Percentiles rank a stretch among this genome's conserved stretches.
These are phyloP conservation scores for Cyphomyrmex costatus DNA, from an alignment of 1,140 invertebrate species.

Conservation along the genomic window DNA sequence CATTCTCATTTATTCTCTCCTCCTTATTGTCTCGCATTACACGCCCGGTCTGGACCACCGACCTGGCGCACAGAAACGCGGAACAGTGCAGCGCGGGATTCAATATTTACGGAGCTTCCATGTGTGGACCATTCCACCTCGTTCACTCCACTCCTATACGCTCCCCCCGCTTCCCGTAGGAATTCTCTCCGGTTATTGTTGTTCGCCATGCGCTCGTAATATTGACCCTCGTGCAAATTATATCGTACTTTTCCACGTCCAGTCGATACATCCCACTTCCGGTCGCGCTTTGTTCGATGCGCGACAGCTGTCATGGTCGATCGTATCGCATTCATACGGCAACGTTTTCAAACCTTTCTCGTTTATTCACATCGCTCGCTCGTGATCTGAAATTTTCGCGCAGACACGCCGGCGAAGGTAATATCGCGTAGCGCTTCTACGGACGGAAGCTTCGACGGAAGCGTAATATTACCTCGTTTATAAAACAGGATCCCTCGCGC, in stretches of 20 bases:
- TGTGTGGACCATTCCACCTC: conserved; percentile 30
- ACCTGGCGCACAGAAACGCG: too few species aligned
- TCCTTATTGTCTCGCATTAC: conserved; percentile 55
- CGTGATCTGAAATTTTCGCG: conserved; percentile 28
- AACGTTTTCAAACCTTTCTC: neutral
- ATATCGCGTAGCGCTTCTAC: neutral
- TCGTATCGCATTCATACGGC: conserved; percentile 22
- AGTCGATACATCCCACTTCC: conserved; percentile 30
- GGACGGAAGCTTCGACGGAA: neutral
- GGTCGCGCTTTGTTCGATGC: conserved; percentile 43
- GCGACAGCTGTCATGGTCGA: conserved; percentile 40
- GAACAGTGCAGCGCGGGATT: conserved; percentile 26
- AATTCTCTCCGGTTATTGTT: conserved; percentile 42
- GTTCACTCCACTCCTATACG: neutral
- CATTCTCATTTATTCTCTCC: neutral
- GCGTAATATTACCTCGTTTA: conserved; percentile 17
- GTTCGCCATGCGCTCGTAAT: conserved; percentile 24
- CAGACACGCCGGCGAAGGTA: neutral
- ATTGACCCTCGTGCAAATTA: conserved; percentile 53
- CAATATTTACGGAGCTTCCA: conserved; percentile 52
- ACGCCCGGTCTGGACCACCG: neutral
- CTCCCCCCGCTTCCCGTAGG: neutral
- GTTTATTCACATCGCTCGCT: neutral
- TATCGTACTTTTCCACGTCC: conserved; percentile 34
- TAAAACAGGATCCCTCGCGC: neutral